Evolutionary conservation across 2,797 vertebrate genomes (phyloP).

Genomic region (Peromyscus aztecus): DNA sequence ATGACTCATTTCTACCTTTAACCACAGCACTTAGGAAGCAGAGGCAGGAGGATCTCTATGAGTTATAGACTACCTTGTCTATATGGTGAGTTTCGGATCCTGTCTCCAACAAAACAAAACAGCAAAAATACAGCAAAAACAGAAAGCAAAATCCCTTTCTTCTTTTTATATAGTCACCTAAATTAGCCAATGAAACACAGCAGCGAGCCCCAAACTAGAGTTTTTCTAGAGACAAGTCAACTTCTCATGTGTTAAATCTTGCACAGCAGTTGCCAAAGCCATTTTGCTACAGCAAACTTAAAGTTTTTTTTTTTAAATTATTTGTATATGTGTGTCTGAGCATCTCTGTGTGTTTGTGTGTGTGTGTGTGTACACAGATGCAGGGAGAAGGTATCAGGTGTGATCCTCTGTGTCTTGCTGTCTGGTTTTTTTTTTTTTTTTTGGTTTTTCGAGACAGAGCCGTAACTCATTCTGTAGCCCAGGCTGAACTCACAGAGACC

Average conservation of each 20-base stretch:
- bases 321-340: background rate
- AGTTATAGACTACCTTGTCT: background rate
- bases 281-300: background rate
- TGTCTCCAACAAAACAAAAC: background rate
- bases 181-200: background rate
- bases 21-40: background rate
- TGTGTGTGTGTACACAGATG: too few relatives aligned
- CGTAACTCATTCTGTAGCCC: too few relatives aligned
- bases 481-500: too few relatives aligned
- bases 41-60: background rate
- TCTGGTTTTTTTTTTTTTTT: background rate
- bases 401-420: background rate
- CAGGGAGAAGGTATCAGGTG: background rate
- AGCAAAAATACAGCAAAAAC: background rate
- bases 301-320: background rate
- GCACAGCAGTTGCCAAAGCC: background rate
- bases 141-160: background rate
- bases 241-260: background rate
- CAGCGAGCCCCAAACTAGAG: background rate
- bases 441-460: too few relatives aligned
- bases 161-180: background rate
- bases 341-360: background rate
- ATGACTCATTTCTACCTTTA: background rate
- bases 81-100: background rate
- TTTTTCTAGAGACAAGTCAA: background rate